These are phyloP conservation scores for Cloeon dipterum DNA, from an alignment of 2,888 invertebrate species.

Conservation along the genomic window DNA sequence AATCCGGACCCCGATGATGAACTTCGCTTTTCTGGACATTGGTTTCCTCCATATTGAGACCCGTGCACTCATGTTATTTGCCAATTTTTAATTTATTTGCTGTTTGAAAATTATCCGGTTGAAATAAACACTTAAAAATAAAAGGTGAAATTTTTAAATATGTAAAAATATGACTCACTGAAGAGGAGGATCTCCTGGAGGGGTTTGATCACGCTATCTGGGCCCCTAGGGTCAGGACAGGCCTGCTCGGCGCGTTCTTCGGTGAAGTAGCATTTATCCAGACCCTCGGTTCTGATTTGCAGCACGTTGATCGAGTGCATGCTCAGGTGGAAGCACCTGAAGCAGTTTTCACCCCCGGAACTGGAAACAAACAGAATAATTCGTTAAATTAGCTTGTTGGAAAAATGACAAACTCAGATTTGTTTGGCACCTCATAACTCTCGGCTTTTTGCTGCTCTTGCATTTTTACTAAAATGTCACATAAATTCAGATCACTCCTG, in stretches of 20 bases:
- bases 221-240: slow-evolving; percentile 29
- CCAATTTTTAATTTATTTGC: too few relatives aligned
- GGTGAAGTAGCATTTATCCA: slow-evolving; percentile 34
- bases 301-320: slow-evolving; percentile 33
- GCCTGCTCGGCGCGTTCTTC: slow-evolving; percentile 30
- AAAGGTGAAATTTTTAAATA: background rate
- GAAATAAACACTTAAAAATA: slow-evolving; percentile 9
- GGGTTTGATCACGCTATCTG: slow-evolving; percentile 14
- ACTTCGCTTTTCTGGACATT: too few relatives aligned
- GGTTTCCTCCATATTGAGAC: too few relatives aligned
- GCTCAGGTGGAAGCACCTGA: slow-evolving; percentile 32
- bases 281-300: slow-evolving; percentile 31
- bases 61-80: too few relatives aligned
- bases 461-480: too few relatives aligned
- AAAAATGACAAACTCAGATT: too few relatives aligned
- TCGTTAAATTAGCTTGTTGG: too few relatives aligned
- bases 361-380: too few relatives aligned
- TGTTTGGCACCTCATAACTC: too few relatives aligned
- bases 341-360: slow-evolving; percentile 29
- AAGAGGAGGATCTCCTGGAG: slow-evolving; percentile 28
- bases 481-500: too few relatives aligned
- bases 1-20: too few relatives aligned
- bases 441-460: too few relatives aligned
- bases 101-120: slow-evolving; percentile 8
- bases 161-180: slow-evolving; percentile 22